Conservation (phyloP, 2,888 invertebrate genomes). For the Euzetes globulus region DNA sequence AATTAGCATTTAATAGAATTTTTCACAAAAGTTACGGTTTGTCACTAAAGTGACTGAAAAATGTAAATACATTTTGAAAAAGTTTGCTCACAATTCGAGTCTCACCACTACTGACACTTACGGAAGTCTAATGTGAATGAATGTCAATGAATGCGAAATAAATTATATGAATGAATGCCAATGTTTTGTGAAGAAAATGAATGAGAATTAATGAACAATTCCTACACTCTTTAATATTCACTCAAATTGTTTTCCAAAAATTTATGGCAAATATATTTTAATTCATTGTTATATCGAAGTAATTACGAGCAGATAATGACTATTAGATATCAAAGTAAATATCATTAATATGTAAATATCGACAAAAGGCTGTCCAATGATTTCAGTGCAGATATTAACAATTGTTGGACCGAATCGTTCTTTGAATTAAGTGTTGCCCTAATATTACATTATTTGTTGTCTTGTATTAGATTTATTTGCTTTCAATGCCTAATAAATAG, state of each 20-base stretch:
- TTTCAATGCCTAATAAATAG: not conserved
- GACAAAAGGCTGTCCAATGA: not conserved
- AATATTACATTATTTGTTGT: not conserved
- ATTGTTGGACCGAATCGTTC: conserved; percentile 18
- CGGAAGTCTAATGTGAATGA: conserved; percentile 22
- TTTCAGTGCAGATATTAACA: not conserved
- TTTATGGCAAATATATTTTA: not conserved
- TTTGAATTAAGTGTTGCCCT: not conserved
- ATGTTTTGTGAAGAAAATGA: conserved; percentile 13
- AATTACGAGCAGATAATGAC: not conserved
- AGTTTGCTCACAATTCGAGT: not conserved
- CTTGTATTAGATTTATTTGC: not conserved
- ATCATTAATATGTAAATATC: conserved; percentile 11
- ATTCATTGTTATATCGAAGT: not conserved
- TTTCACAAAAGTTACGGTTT: conserved; percentile 5
- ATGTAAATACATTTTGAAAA: conserved; percentile 11
- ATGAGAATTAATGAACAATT: not conserved
- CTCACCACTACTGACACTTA: conserved; percentile 4
- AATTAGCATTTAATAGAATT: not conserved
- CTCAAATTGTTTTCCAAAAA: not conserved
- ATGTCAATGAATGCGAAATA: conserved; percentile 7
- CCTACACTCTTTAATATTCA: not conserved
- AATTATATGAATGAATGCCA: conserved; percentile 6
- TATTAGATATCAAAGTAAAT: conserved; percentile 2
- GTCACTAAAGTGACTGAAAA: conserved; percentile 18